Conservation (phyloP, 2,888 invertebrate species). For the Ditylenchus weischeri region DNA sequence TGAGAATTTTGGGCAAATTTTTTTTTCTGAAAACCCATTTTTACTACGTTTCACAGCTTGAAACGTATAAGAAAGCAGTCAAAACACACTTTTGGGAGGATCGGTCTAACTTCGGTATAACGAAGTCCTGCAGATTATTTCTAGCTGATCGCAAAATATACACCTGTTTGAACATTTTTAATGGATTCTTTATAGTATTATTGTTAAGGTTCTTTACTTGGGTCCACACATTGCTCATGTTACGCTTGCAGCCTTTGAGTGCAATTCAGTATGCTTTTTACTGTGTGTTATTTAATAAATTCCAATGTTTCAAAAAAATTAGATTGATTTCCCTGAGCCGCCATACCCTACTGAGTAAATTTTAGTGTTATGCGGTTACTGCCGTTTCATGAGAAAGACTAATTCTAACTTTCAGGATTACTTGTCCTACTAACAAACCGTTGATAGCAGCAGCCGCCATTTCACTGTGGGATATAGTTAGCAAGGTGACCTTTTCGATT, state of each 20-base stretch:
- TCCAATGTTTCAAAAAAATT: too few relatives aligned
- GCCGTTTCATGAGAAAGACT: background rate
- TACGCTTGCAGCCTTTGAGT: constrained; percentile 95
- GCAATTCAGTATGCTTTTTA: constrained; percentile 71
- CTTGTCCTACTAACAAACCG: constrained; percentile 35
- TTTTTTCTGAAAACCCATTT: too few relatives aligned
- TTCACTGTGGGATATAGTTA: constrained; percentile 86
- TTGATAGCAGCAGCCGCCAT: constrained; percentile 62
- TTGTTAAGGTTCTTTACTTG: constrained; percentile 44
- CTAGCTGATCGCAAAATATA: too few relatives aligned
- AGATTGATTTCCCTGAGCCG: constrained; percentile 80
- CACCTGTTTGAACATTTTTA: constrained; percentile 67
- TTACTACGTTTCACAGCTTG: too few relatives aligned
- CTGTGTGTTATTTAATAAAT: too few relatives aligned
- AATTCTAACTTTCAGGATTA: constrained; percentile 35
- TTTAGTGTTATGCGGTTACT: constrained; percentile 3
- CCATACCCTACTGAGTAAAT: constrained; percentile 87
- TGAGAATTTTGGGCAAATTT: too few relatives aligned
- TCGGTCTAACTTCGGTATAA: too few relatives aligned
- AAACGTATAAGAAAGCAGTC: too few relatives aligned
- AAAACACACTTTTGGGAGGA: too few relatives aligned
- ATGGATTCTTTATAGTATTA: constrained; percentile 62
- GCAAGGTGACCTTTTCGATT: constrained; percentile 66
- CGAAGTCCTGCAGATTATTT: too few relatives aligned
- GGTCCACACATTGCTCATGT: constrained; percentile 99